Percentiles rank a stretch among this genome's conserved stretches.
Conservation (phyloP, 2,888 invertebrate species). For the Xestobium rufovillosum region DNA sequence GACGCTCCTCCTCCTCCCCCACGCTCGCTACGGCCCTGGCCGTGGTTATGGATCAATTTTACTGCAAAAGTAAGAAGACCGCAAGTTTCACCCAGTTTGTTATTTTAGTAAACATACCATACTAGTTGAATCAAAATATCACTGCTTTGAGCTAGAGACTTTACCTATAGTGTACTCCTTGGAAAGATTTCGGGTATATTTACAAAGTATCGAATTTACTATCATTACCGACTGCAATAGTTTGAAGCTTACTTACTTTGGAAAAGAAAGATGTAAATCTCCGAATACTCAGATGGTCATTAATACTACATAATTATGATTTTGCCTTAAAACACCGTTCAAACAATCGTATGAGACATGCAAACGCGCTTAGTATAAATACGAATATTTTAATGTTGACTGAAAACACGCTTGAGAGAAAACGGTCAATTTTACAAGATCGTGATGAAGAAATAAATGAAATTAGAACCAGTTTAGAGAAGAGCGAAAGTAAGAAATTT, state of each 20-base stretch:
- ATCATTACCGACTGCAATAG: slow-evolving; percentile 26
- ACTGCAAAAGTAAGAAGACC: slow-evolving; percentile 27
- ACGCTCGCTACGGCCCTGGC: no score
- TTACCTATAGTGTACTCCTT: slow-evolving; percentile 27
- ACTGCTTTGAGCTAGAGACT: slow-evolving; percentile 32
- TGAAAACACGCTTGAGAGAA: slow-evolving; percentile 16
- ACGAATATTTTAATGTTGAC: slow-evolving; percentile 17
- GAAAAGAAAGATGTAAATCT: slow-evolving; percentile 29
- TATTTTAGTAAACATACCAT: slow-evolving; percentile 32
- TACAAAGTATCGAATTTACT: slow-evolving; percentile 26
- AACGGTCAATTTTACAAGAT: slow-evolving; percentile 14
- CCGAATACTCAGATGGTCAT: slow-evolving; percentile 25
- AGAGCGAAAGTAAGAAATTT: slow-evolving; percentile 8
- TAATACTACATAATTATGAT: slow-evolving; percentile 22
- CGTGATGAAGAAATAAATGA: slow-evolving; percentile 18
- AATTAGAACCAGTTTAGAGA: slow-evolving; percentile 17
- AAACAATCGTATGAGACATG: slow-evolving; percentile 25
- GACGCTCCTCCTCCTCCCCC: no score
- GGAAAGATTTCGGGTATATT: slow-evolving; percentile 26
- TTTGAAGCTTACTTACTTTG: slow-evolving; percentile 21
- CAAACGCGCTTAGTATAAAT: slow-evolving; percentile 25
- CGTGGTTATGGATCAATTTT: slow-evolving; percentile 29
- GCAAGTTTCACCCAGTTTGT: slow-evolving; percentile 27
- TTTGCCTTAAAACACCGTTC: slow-evolving; percentile 25
- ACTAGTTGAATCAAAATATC: slow-evolving; percentile 26